A percentile compares a stretch with the other conserved stretches of the same genome.
Evolutionary conservation across 2,113 vertebrate genomes (phyloP).

Genomic region (Rhea americana): DNA sequence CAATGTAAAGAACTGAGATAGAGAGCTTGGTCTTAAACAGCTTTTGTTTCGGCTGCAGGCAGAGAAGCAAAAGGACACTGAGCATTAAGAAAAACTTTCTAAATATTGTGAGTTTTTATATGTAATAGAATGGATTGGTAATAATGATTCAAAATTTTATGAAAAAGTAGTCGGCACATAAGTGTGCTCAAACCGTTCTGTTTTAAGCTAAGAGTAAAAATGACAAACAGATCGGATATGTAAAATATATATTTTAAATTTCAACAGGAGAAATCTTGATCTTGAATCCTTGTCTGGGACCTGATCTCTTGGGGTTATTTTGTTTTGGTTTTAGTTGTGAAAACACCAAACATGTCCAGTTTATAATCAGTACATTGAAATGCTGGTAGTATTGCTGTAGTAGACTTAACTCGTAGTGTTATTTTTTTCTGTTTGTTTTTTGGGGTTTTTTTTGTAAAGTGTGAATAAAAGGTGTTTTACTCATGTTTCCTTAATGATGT

Average conservation of each 20-base stretch:
- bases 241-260: slow-evolving; percentile 66
- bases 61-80: slow-evolving; percentile 80
- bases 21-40: slow-evolving; percentile 74
- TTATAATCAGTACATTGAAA: slow-evolving; percentile 86
- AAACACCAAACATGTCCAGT: slow-evolving; percentile 87
- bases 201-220: slow-evolving; percentile 71
- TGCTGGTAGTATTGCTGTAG: slow-evolving; percentile 91
- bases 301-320: slow-evolving; percentile 73
- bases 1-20: slow-evolving; percentile 56
- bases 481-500: slow-evolving; percentile 93
- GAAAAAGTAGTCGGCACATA: slow-evolving; percentile 63
- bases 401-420: slow-evolving; percentile 75
- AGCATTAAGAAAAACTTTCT: slow-evolving; percentile 71
- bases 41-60: slow-evolving; percentile 84
- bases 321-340: slow-evolving; percentile 79
- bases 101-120: slow-evolving; percentile 74
- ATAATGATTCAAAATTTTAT: slow-evolving; percentile 80
- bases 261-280: slow-evolving; percentile 72
- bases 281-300: slow-evolving; percentile 83
- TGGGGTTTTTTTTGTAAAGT: slow-evolving; percentile 89
- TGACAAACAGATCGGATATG: slow-evolving; percentile 63
- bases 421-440: slow-evolving; percentile 68
- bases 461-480: slow-evolving; percentile 96
- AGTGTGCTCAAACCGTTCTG: slow-evolving; percentile 65
- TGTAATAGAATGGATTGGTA: slow-evolving; percentile 74